Conservation (phyloP, 2,797 vertebrate species). For the Sternarchorhynchus goeldii region DNA sequence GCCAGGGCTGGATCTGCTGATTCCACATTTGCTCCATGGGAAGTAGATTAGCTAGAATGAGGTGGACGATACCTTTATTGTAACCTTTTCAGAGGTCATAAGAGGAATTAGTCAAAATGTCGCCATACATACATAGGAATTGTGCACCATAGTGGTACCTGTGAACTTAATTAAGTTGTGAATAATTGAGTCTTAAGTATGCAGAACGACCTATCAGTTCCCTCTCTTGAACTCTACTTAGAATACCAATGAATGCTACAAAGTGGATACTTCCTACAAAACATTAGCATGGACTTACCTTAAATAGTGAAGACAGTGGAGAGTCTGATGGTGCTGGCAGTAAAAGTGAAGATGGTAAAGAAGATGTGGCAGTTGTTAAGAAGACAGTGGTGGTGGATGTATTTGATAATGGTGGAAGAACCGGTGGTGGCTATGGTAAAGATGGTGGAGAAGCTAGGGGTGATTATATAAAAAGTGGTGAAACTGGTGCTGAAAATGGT, state of each 20-base stretch:
- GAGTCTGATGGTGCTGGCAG: too few species aligned
- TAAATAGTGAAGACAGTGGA: constrained; percentile 23
- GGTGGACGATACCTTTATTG: neutral
- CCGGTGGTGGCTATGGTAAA: too few species aligned
- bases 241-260: neutral
- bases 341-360: too few species aligned
- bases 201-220: constrained; percentile 3
- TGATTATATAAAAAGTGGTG: too few species aligned
- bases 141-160: neutral
- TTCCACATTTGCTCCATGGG: neutral
- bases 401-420: too few species aligned
- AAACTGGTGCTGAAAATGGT: too few species aligned
- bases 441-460: too few species aligned
- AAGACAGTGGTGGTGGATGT: too few species aligned
- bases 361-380: too few species aligned
- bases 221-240: neutral
- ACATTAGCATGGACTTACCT: neutral
- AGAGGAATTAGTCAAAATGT: constrained; percentile 2
- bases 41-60: neutral
- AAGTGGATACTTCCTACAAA: neutral
- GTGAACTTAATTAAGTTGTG: constrained; percentile 15
- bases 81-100: constrained; percentile 18
- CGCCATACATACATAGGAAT: neutral
- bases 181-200: constrained; percentile 30
- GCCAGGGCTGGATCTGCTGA: neutral